Base-by-base conservation (phyloP, 2,888 invertebrate species). In the Carpatolechia fugitivella region DNA sequence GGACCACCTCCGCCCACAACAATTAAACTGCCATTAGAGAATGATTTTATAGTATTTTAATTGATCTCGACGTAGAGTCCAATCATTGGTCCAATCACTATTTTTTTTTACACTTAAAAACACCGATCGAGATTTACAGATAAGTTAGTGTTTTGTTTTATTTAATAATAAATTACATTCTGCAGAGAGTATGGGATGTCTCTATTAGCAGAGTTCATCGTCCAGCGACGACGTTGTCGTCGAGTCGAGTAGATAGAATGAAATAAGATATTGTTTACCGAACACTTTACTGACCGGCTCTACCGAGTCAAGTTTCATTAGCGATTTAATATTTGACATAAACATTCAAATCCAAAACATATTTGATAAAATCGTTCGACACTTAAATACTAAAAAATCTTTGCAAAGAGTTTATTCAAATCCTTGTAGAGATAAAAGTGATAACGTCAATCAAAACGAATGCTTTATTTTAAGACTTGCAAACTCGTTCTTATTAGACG, bases 211-310 rank as follows among this genome's bases (percentile, higher is more conserved):
- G 20, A 29, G 53, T 54, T 54, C 46, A 31, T 46, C 31, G 54
- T 36, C 54, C 50, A 54, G 35, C 8, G 36, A 16, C 36, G 33
- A 20, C 29, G 33, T 14, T n/a, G n/a, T n/a, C n/a, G n/a, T n/a
- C n/a, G n/a, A n/a, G n/a, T n/a, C n/a, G n/a, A n/a, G n/a, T n/a
- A n/a, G n/a, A 10, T 20, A 50, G 44, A 64, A 64, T 72, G 78
- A 70, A 78, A 78, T 69, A 63, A 60, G 77, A 78, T 75, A 73
- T 66, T 78, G 78, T 79, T 78, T 78, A 69, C 70, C 59, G 70
- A 76, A 67, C 74, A 71, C 74, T 76, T 54, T 40, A 57, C 57
- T 53, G 51, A 38, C 60, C 48, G 51, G 13, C 35, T 35, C 31
- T 30, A 52, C 51, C 7, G 18, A 49, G 20, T 16, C 47, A 31